Conservation (phyloP, 2,797 vertebrate species). For the Eleutherodactylus coqui region DNA sequence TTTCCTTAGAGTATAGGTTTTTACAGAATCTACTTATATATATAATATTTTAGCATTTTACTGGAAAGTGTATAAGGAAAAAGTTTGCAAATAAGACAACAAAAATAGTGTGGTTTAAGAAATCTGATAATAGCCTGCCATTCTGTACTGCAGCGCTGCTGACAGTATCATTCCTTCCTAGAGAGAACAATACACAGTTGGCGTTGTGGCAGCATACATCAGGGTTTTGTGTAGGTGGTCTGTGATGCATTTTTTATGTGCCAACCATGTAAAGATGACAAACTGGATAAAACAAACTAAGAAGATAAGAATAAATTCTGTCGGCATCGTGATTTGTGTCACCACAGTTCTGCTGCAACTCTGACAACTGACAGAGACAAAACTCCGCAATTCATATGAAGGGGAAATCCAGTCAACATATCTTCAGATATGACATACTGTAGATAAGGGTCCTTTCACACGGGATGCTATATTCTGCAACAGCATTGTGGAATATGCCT, state of each 20-base stretch:
- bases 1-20: no score
- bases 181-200: conserved; percentile 25
- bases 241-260: conserved; percentile 58
- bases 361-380: conserved; percentile 16
- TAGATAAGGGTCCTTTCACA: no score
- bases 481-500: no score
- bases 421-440: neutral
- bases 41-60: neutral
- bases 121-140: neutral
- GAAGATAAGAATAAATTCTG: conserved; percentile 6
- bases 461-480: no score
- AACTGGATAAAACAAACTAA: conserved; percentile 28
- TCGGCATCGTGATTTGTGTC: neutral
- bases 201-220: conserved; percentile 3
- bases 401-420: neutral
- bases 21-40: no score
- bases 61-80: neutral
- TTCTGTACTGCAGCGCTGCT: conserved; percentile 23
- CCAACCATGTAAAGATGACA: conserved; percentile 40
- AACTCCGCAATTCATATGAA: neutral
- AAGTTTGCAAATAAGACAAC: neutral
- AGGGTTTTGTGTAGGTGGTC: conserved; percentile 51
- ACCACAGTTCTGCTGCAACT: neutral
- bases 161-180: conserved; percentile 24
- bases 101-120: neutral